Conservation (phyloP, 35 echinoderm and acorn worm species). For the Heliocidaris tuberculata region DNA sequence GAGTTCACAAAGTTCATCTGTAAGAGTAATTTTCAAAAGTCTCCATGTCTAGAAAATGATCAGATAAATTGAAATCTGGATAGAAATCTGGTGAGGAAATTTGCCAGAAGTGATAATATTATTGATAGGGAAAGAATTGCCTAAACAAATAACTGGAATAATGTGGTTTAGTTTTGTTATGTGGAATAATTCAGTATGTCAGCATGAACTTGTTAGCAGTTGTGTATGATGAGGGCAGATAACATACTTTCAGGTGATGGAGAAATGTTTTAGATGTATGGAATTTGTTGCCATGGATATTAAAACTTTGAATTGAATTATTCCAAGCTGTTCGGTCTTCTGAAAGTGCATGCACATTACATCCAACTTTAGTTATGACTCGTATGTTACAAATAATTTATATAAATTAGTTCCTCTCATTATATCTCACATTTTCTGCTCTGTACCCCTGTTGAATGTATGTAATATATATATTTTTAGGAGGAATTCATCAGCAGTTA, state of each 20-base stretch:
- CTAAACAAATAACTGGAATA: not conserved
- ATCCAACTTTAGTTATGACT: not conserved
- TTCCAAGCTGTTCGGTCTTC: not conserved
- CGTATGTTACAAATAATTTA: not conserved
- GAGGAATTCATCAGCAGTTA: not conserved
- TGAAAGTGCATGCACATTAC: not conserved
- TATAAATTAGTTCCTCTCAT: not conserved
- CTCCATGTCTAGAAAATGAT: not conserved
- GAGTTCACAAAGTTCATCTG: not conserved
- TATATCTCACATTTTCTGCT: not conserved
- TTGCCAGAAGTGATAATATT: constrained; percentile 3
- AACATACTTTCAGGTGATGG: not conserved
- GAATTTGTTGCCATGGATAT: not conserved
- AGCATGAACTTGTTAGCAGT: not conserved
- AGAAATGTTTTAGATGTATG: not conserved
- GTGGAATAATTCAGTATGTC: not conserved
- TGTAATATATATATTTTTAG: not conserved
- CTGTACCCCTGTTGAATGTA: not conserved
- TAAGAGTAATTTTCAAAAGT: not conserved
- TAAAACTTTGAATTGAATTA: not conserved
- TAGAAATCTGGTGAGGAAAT: not conserved
- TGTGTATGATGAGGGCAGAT: not conserved
- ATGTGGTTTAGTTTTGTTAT: constrained; percentile 8
- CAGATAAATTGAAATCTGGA: not conserved
- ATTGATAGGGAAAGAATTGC: not conserved